phyloP scores from a whole-genome alignment of 2,888 invertebrate species.

The Thymelicus acteon region DNA sequence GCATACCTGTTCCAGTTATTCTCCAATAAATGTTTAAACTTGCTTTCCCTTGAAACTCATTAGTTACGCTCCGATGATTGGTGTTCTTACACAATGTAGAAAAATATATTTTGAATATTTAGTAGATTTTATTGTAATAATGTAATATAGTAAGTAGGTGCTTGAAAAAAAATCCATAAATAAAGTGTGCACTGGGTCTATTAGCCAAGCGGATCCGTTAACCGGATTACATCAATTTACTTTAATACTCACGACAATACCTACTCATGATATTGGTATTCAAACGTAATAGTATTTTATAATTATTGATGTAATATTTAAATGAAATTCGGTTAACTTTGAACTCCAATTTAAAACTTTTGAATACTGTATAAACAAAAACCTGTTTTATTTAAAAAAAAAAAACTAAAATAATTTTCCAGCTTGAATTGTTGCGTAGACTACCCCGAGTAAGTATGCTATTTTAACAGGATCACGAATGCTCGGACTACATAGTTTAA shows the following conservation, averaged over 20 bases:
- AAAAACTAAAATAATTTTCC: not conserved
- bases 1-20: not conserved
- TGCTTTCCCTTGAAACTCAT: constrained; percentile 2
- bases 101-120: too few relatives aligned
- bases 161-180: too few relatives aligned
- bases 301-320: not conserved
- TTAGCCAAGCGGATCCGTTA: not conserved
- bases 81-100: constrained; percentile 5
- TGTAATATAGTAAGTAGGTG: too few relatives aligned
- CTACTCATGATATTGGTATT: not conserved
- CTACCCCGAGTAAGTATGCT: not conserved
- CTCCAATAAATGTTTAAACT: not conserved
- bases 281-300: not conserved
- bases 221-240: not conserved
- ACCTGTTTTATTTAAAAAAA: not conserved
- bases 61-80: constrained; percentile 14
- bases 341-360: not conserved
- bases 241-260: not conserved
- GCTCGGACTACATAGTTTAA: constrained; percentile 9
- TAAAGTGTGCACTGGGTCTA: not conserved
- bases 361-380: too few relatives aligned
- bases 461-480: constrained; percentile 13
- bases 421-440: not conserved
- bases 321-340: not conserved
- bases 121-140: too few relatives aligned